phyloP scores from a whole-genome alignment of 1,140 invertebrate genomes.

The Asobara japonica region DNA sequence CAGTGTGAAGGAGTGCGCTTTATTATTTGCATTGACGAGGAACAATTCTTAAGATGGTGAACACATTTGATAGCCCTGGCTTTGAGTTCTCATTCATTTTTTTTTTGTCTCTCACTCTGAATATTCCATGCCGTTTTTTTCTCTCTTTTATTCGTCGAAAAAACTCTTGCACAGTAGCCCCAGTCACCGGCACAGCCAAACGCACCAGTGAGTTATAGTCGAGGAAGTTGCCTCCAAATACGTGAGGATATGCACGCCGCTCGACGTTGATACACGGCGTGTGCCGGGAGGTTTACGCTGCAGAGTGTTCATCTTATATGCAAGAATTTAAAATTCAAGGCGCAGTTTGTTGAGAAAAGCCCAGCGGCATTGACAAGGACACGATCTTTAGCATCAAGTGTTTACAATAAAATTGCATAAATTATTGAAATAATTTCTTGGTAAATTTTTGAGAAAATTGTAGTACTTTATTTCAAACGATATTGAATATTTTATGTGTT shows the following conservation, averaged over 20 bases:
- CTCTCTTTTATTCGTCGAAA: not conserved
- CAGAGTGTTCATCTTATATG: not conserved
- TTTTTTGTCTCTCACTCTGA: not conserved
- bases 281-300: not conserved
- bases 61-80: not conserved
- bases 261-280: conserved; percentile 36
- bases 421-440: not conserved
- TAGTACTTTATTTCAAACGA: not conserved
- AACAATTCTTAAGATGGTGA: conserved; percentile 43
- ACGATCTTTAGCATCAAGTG: not conserved
- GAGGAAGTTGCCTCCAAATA: conserved; percentile 31
- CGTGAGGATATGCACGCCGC: conserved; percentile 32
- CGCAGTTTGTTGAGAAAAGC: not conserved
- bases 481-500: too few relatives aligned
- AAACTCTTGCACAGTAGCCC: conserved; percentile 2
- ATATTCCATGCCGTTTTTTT: not conserved
- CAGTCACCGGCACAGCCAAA: conserved; percentile 1
- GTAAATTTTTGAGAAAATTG: not conserved
- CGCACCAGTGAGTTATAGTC: conserved; percentile 33
- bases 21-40: conserved; percentile 53
- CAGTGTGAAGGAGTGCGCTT: conserved; percentile 34
- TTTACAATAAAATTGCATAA: not conserved
- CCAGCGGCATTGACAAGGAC: not conserved
- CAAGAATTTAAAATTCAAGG: not conserved
- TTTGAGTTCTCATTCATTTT: not conserved